Conservation (phyloP, 2,113 vertebrate genomes). For the Synchiropus splendidus region DNA sequence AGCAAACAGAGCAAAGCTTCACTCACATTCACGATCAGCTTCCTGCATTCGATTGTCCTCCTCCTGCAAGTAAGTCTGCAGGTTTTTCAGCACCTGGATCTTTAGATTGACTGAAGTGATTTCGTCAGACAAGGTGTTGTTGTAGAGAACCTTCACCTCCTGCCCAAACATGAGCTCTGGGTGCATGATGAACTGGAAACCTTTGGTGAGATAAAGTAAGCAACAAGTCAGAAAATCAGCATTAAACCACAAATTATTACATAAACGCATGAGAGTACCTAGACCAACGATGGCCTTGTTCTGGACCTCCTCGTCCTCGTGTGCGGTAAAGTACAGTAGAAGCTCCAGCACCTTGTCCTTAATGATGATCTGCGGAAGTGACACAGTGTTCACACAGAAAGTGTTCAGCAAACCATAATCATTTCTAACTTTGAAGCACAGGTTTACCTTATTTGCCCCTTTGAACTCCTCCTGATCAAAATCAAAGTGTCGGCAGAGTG, state of each 20-base stretch:
- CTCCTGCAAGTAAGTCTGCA: conserved; percentile 95
- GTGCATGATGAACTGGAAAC: conserved; percentile 97
- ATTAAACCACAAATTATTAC: neutral
- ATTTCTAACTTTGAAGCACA: neutral
- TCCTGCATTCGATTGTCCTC: conserved; percentile 97
- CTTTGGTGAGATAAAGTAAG: conserved; percentile 48
- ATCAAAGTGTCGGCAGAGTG: conserved; percentile 93
- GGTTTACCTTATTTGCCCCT: conserved; percentile 86
- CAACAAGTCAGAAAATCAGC: neutral
- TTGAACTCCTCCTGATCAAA: conserved; percentile 97
- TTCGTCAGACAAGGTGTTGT: conserved; percentile 84
- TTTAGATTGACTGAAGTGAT: conserved; percentile 80
- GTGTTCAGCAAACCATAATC: too few relatives aligned
- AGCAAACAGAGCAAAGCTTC: too few relatives aligned
- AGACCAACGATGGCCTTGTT: conserved; percentile 97
- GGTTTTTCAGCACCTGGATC: conserved; percentile 96
- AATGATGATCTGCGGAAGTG: conserved; percentile 87
- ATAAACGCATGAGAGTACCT: conserved; percentile 62
- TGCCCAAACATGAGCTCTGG: conserved; percentile 91
- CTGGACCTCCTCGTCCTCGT: conserved; percentile 95
- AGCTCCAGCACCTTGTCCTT: conserved; percentile 97
- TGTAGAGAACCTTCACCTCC: conserved; percentile 93
- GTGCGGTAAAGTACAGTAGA: conserved; percentile 93
- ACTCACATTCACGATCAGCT: conserved; percentile 94
- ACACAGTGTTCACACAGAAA: neutral